phyloP scores from a whole-genome alignment of 2,888 invertebrate species.

The Gastracanthus pulcherrimus region DNA sequence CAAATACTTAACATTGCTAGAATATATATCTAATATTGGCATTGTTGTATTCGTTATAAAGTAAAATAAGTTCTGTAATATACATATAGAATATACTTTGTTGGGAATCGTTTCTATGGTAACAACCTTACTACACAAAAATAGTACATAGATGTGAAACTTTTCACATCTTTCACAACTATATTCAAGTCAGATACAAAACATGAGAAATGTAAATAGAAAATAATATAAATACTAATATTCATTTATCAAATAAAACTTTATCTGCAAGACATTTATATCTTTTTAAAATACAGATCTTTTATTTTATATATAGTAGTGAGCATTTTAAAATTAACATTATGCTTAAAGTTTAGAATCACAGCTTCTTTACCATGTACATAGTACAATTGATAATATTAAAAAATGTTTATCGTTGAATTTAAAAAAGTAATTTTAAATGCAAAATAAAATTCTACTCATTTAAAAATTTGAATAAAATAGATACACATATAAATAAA shows the following conservation, averaged over 20 bases:
- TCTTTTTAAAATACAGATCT: not conserved
- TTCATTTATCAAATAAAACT: constrained; percentile 11
- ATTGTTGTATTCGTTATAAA: constrained; percentile 29
- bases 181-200: too few species aligned
- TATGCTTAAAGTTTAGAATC: constrained; percentile 43
- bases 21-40: constrained; percentile 56
- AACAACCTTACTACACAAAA: constrained; percentile 26
- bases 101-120: constrained; percentile 44
- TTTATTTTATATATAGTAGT: constrained; percentile 8
- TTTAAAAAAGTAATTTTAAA: not conserved
- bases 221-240: not conserved
- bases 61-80: constrained; percentile 13
- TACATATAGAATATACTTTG: not conserved
- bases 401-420: not conserved
- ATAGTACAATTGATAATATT: constrained; percentile 43
- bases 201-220: not conserved
- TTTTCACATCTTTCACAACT: not conserved
- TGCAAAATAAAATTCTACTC: not conserved
- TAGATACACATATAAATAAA: not conserved
- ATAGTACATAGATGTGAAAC: constrained; percentile 4
- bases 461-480: not conserved
- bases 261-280: not conserved
- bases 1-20: constrained; percentile 55
- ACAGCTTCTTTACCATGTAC: constrained; percentile 18
- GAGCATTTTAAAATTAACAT: constrained; percentile 36